Percentiles rank a stretch among this genome's conserved stretches.
These are phyloP conservation scores for Coenonympha glycerion DNA, from an alignment of 2,888 invertebrate species.

Conservation along the genomic window DNA sequence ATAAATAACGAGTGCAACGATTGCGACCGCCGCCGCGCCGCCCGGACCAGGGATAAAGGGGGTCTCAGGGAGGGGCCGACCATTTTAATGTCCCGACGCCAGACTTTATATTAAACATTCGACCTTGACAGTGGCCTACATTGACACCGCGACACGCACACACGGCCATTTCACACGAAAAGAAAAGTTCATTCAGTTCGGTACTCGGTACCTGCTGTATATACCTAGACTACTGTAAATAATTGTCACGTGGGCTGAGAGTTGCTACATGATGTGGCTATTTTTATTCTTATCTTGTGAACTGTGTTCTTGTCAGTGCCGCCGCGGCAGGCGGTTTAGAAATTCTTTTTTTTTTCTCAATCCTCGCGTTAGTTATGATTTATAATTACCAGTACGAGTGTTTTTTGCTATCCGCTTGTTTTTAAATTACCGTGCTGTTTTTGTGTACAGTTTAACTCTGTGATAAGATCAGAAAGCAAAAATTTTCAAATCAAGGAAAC, in stretches of 20 bases:
- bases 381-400: too few relatives aligned
- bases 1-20: slow-evolving; percentile 76
- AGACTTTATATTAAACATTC: slow-evolving; percentile 77
- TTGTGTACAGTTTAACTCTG: too few relatives aligned
- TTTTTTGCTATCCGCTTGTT: neutral
- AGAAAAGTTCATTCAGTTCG: slow-evolving; percentile 71
- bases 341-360: slow-evolving; percentile 1
- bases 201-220: slow-evolving; percentile 53
- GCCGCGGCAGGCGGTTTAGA: slow-evolving; percentile 5
- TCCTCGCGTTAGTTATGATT: neutral
- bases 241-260: slow-evolving; percentile 59
- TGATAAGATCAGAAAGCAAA: too few relatives aligned
- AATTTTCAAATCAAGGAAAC: too few relatives aligned
- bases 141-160: slow-evolving; percentile 72
- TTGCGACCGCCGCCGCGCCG: slow-evolving; percentile 65
- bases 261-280: slow-evolving; percentile 23
- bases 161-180: slow-evolving; percentile 67
- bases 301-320: slow-evolving; percentile 36
- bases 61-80: slow-evolving; percentile 69
- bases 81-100: slow-evolving; percentile 76
- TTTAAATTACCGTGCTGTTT: neutral
- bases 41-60: slow-evolving; percentile 59
- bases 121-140: slow-evolving; percentile 76
- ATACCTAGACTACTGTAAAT: slow-evolving; percentile 44
- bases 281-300: slow-evolving; percentile 29